Percentiles rank a stretch among this genome's conserved stretches.
These are phyloP conservation scores for Nematolebias whitei DNA, from an alignment of 2,113 vertebrate species.

Conservation along the genomic window DNA sequence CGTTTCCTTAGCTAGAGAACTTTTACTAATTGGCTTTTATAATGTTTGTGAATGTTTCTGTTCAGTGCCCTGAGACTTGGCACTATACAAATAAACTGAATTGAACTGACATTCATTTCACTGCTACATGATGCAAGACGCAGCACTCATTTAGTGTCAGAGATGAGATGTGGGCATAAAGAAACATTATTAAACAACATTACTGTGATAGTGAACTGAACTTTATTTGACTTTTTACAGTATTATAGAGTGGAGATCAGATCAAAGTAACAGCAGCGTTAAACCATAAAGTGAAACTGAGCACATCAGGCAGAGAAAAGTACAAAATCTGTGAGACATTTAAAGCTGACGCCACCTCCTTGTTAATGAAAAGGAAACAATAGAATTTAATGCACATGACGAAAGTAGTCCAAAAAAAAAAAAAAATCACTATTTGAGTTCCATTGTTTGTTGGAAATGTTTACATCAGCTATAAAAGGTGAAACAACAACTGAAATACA, in stretches of 20 bases:
- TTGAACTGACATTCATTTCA: no score
- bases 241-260: slow-evolving; percentile 20
- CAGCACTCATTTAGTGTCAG: neutral
- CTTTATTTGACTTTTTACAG: slow-evolving; percentile 35
- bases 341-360: slow-evolving; percentile 11
- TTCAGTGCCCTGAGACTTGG: no score
- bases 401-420: no score
- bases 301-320: slow-evolving; percentile 16
- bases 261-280: slow-evolving; percentile 5
- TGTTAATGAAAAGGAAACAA: slow-evolving; percentile 16
- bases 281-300: slow-evolving; percentile 23
- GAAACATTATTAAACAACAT: slow-evolving; percentile 51
- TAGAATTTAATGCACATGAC: slow-evolving; percentile 12
- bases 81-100: no score
- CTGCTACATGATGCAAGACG: no score
- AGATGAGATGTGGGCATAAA: slow-evolving; percentile 16
- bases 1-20: no score
- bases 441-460: slow-evolving; percentile 13
- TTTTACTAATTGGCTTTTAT: no score
- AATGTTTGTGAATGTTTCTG: no score
- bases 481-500: slow-evolving; percentile 24
- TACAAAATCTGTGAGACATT: slow-evolving; percentile 13
- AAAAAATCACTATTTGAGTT: slow-evolving; percentile 15
- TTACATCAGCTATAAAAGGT: slow-evolving; percentile 11
- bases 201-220: slow-evolving; percentile 23